Evolutionary conservation across 2,797 vertebrate species (phyloP).

Genomic region (Pangasius macronema): DNA sequence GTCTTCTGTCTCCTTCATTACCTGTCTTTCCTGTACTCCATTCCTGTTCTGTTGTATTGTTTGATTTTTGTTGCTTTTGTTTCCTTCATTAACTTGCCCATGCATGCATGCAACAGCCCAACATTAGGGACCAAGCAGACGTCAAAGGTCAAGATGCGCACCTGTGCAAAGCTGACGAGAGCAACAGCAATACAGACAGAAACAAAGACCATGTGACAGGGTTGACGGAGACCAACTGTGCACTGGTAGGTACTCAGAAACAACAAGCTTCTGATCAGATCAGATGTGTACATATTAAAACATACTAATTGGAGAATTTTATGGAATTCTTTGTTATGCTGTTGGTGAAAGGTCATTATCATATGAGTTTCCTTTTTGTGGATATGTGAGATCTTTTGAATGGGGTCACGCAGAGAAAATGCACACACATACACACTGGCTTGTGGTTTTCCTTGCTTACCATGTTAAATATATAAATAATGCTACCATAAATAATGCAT

Average conservation of each 20-base stretch:
- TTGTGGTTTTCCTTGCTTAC: background rate
- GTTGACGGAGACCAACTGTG: constrained; percentile 77
- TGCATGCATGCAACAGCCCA: constrained; percentile 92
- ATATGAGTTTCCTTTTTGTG: background rate
- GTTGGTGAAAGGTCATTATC: background rate
- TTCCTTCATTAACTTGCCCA: constrained; percentile 81
- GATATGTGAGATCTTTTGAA: background rate
- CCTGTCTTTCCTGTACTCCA: constrained; percentile 71
- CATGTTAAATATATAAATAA: background rate
- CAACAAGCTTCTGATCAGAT: background rate
- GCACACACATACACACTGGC: background rate
- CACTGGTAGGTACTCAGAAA: constrained; percentile 72
- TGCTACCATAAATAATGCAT: background rate
- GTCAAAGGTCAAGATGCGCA: constrained; percentile 70
- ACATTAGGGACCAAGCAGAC: constrained; percentile 88
- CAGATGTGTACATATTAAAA: background rate
- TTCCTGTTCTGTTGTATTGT: constrained; percentile 62
- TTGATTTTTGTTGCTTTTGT: constrained; percentile 62
- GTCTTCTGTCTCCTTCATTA: constrained; percentile 60
- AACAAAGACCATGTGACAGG: constrained; percentile 75
- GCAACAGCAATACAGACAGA: constrained; percentile 69
- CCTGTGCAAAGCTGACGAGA: constrained; percentile 69
- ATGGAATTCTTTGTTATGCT: background rate
- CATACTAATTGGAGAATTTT: background rate
- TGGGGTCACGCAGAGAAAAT: background rate